Base-by-base conservation (phyloP, 2,797 vertebrate species). In the Hyperoplus lanceolatus region DNA sequence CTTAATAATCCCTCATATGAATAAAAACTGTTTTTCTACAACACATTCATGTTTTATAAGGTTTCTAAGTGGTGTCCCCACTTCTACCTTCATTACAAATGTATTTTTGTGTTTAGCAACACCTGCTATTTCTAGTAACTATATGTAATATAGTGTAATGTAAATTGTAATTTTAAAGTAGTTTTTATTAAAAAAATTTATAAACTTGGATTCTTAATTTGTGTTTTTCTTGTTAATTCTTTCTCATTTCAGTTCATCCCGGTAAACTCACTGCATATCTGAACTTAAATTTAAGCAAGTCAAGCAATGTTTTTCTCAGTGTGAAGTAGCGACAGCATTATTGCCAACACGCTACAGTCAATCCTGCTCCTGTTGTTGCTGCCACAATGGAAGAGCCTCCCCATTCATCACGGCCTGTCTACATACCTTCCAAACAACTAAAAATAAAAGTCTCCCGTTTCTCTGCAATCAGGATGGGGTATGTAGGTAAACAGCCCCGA, bases 401-500 rank as follows among this genome's bases (percentile, higher is more conserved):
- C 67, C 80, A 89, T 92, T 90, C 82, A 91, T 93, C 92, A 91
- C 36, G 4, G 70, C 42, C 73, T 77, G 82, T 83, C 84, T 70
- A 38, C 36, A 18, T 84, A 73, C 1, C 29, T 71, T 83, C 70
- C 56, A 66, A 62, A 71, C 68, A 66, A 75, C 90, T 90, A 90
- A 87, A 93, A 92, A 94, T 93, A 94, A 86, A 82, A 45, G 13
- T 68, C 39, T 87, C 64, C 68, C 82, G 54, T 60, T 72, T 50
- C 74, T 77, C 15, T 49, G 77, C 80, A 85, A 88, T 90, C 88
- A 88, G 79, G 60, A 63, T 21, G 73, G 14, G 50, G 72, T 29
- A 77, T 84, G 69, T 46, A 89, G 80, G 78, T 84, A 80, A 82
- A 85, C 71, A 66, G 42, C 29, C 49, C 62, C 79, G 70, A 71